Evolutionary conservation across 2,113 vertebrate species (phyloP).

Genomic region (Triplophysa tibetana): DNA sequence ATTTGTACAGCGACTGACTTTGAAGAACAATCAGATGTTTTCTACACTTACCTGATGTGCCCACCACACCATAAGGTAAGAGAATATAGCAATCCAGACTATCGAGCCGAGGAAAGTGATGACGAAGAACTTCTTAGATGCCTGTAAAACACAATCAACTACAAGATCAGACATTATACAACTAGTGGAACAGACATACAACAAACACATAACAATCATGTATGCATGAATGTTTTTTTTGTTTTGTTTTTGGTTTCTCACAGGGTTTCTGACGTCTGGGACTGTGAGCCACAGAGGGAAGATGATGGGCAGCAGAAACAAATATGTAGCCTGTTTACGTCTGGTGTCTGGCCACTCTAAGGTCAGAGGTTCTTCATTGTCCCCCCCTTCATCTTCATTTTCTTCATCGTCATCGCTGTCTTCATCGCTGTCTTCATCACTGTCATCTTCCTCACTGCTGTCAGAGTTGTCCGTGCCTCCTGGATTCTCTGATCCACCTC

Average conservation of each 20-base stretch:
- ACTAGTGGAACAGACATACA: background rate
- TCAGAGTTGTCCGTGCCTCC: constrained; percentile 55
- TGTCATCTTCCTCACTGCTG: constrained; percentile 55
- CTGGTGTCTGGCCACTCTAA: constrained; percentile 87
- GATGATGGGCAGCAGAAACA: constrained; percentile 89
- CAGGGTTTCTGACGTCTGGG: constrained; percentile 88
- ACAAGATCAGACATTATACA: background rate
- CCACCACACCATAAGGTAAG: constrained; percentile 99
- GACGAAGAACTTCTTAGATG: constrained; percentile 83
- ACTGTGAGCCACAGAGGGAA: constrained; percentile 94
- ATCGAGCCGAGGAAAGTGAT: constrained; percentile 91
- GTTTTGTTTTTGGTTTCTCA: constrained; percentile 60
- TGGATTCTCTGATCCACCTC: constrained; percentile 56
- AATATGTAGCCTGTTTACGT: constrained; percentile 86
- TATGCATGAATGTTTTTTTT: background rate
- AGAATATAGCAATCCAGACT: constrained; percentile 90
- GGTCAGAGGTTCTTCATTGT: constrained; percentile 84
- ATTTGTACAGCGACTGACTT: too few species aligned
- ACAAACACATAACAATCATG: background rate
- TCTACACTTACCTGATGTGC: constrained; percentile 89
- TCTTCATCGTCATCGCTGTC: constrained; percentile 54
- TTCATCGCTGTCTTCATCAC: constrained; percentile 62
- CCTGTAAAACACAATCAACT: constrained; percentile 69
- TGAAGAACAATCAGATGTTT: background rate
- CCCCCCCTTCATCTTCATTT: constrained; percentile 55